Evolutionary conservation across 2,113 vertebrate species (phyloP).

Genomic region (Anser brachyrhynchus): DNA sequence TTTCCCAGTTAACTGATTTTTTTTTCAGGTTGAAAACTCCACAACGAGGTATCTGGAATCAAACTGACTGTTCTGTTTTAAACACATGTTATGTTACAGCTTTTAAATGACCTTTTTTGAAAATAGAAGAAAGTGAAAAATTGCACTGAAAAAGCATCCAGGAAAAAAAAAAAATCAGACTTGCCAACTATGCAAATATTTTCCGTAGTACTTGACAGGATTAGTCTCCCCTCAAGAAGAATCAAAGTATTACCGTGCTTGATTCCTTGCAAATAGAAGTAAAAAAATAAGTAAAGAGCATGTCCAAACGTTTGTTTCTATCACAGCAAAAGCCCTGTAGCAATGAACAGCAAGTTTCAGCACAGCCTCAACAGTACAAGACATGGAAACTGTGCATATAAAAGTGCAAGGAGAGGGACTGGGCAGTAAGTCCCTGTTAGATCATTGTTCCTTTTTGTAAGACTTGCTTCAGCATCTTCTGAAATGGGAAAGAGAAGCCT

Average conservation of each 20-base stretch:
- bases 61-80: neutral
- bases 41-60: neutral
- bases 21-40: neutral
- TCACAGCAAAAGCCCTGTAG: neutral
- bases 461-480: neutral
- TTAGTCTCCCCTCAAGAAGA: slow-evolving; percentile 7
- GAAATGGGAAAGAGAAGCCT: neutral
- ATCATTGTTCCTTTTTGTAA: neutral
- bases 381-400: neutral
- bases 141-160: neutral
- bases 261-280: neutral
- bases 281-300: neutral
- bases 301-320: neutral
- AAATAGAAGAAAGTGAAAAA: slow-evolving; percentile 20
- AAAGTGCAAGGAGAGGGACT: neutral
- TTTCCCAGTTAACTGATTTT: neutral
- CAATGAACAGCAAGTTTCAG: neutral
- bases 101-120: neutral
- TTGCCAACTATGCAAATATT: slow-evolving; percentile 38
- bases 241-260: neutral
- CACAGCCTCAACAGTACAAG: neutral
- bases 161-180: neutral
- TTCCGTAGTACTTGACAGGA: slow-evolving; percentile 30
- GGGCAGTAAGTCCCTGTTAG: neutral
- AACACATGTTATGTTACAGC: neutral